Evolutionary conservation across 2,113 vertebrate species (phyloP), one percentile per base, ranked within the genome.

Genomic region (Oreochromis tanganicae): DNA sequence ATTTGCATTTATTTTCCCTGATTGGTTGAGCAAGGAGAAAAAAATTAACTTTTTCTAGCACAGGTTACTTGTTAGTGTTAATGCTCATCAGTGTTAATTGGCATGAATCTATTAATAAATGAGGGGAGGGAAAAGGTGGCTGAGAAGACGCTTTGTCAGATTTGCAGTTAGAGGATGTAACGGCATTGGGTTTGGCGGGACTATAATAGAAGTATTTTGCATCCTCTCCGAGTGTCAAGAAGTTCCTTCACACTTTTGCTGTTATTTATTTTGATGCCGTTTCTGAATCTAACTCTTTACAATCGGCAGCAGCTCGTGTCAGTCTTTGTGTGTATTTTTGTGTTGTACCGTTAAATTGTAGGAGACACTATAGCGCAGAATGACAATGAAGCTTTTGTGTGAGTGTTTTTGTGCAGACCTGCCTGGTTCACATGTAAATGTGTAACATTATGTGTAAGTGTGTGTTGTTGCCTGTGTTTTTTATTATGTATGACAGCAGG

Each of bases 401-500:
- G 17, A 32, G 17, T 52, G 43, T 78, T 50, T 78, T 78, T 50
- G 71, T 50, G 43, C 11, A n/a, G 13, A 8, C 38, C 19, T 17
- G 36, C 48, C 17, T 66, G 61, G 84, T 34, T 83, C 16, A 82
- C 79, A 82, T 85, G 80, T 83, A 63, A 80, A 73, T 56, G 75
- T 71, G 19, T 29, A 34, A 34, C 73, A 83, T 16, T 66, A 79
- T 55, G 56, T 59, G 55, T 61, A 81, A 66, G 56, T 86, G 91
- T 84, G 63, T 85, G 81, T 71, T 73, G 79, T 11, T 17, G 79
- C 27, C 46, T 1, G 19, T 88, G 84, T 92, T 84, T 96, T 92
- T 92, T 52, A 92, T 92, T 93, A 90, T 88, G 83, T 85, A 73
- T 87, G 88, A 95, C 94, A 95, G 95, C 94, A 95, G 93, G 94